A percentile compares a stretch with the other conserved stretches of the same genome.
These are phyloP conservation scores for Amblyraja radiata DNA, from an alignment of 2,797 vertebrate species.

Conservation along the genomic window DNA sequence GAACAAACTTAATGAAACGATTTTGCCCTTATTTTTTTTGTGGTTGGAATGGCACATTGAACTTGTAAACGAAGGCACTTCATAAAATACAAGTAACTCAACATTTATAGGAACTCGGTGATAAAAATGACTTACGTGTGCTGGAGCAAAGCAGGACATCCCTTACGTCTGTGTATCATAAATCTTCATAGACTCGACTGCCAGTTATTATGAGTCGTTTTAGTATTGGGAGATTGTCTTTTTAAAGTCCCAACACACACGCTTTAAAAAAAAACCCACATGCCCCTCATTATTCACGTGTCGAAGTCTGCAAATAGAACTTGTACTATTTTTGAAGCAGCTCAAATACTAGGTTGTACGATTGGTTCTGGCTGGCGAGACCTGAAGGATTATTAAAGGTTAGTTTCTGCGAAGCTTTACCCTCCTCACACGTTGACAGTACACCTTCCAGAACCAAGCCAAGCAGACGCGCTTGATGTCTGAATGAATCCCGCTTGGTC, in stretches of 20 bases:
- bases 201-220: not conserved
- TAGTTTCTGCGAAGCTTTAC: not conserved
- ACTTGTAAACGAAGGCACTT: not conserved
- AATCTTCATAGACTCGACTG: not conserved
- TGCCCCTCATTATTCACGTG: not conserved
- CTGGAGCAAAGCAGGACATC: not conserved
- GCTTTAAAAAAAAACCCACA: not conserved
- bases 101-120: not conserved
- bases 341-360: not conserved
- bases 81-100: not conserved
- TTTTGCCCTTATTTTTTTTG: no score
- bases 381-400: not conserved
- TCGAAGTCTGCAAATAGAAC: slow-evolving; percentile 13
- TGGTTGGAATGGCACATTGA: not conserved
- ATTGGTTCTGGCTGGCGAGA: not conserved
- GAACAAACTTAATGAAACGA: not conserved
- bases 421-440: not conserved
- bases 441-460: not conserved
- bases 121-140: not conserved
- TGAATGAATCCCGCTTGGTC: not conserved
- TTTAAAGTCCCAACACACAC: not conserved
- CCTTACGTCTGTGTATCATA: not conserved
- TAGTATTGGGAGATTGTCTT: not conserved
- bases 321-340: not conserved
- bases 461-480: not conserved